Evolutionary conservation across 2,888 invertebrate genomes (phyloP).

Genomic region (Ferrisia virgata): DNA sequence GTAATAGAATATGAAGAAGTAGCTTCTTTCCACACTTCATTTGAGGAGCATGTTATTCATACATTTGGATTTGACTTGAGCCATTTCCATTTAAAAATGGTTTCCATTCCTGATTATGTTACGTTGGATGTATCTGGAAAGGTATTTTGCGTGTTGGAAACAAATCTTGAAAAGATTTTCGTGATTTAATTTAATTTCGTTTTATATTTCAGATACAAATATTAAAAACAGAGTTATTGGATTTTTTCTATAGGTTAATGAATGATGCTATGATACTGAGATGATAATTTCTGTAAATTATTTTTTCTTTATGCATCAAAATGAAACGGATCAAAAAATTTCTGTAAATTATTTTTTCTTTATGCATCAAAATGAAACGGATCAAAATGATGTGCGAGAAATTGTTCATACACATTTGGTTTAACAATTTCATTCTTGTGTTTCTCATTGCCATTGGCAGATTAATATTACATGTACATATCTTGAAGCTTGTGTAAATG

Average conservation of each 20-base stretch:
- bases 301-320: background rate
- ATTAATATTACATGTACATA: background rate
- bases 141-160: constrained; percentile 4
- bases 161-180: background rate
- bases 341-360: no score
- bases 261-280: background rate
- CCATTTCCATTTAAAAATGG: constrained; percentile 31
- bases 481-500: background rate
- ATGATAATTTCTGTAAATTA: background rate
- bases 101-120: constrained; percentile 36
- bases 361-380: no score
- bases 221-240: background rate
- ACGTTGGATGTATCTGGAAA: constrained; percentile 44
- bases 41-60: constrained; percentile 28
- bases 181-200: background rate
- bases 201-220: constrained; percentile 20
- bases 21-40: background rate
- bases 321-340: no score
- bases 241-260: constrained; percentile 23
- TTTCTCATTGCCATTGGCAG: background rate
- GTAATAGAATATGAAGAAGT: constrained; percentile 24
- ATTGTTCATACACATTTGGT: background rate
- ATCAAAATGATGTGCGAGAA: background rate
- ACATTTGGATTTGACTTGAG: constrained; percentile 33
- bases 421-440: background rate